Conservation (phyloP, 2,888 invertebrate genomes). For the Idaea dimidiata region DNA sequence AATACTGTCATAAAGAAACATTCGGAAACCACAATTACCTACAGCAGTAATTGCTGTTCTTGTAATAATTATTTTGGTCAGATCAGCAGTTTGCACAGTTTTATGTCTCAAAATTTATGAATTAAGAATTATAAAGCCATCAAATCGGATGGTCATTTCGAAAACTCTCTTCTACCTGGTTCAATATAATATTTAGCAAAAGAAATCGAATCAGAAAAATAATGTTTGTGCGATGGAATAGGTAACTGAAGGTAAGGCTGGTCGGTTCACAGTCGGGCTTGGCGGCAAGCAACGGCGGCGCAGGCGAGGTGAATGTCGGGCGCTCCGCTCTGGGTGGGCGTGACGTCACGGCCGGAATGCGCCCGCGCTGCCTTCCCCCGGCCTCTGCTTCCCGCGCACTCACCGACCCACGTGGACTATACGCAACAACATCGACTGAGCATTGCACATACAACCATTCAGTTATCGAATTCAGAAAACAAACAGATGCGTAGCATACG, state of each 20-base stretch:
- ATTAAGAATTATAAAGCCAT: background rate
- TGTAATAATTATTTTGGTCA: background rate
- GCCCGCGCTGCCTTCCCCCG: constrained; percentile 57
- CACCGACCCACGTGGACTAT: constrained; percentile 64
- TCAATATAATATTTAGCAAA: background rate
- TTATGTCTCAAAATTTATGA: background rate
- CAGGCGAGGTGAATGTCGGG: constrained; percentile 71
- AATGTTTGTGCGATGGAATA: constrained; percentile 16
- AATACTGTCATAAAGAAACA: background rate
- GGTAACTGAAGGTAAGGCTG: constrained; percentile 46
- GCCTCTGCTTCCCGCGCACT: constrained; percentile 25
- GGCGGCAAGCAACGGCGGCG: constrained; percentile 44
- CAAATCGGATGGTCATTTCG: background rate
- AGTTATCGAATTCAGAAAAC: constrained; percentile 48
- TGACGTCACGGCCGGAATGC: constrained; percentile 80
- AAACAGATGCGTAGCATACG: constrained; percentile 32
- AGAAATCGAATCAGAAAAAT: background rate
- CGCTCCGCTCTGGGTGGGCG: constrained; percentile 77
- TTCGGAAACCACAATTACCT: background rate
- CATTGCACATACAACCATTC: constrained; percentile 54
- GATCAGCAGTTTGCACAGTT: background rate
- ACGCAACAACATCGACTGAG: constrained; percentile 46
- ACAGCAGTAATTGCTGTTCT: background rate
- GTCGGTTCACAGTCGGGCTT: constrained; percentile 40
- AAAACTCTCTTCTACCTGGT: background rate